Conservation (phyloP, 2,888 invertebrate species). For the Platycnemis pennipes region DNA sequence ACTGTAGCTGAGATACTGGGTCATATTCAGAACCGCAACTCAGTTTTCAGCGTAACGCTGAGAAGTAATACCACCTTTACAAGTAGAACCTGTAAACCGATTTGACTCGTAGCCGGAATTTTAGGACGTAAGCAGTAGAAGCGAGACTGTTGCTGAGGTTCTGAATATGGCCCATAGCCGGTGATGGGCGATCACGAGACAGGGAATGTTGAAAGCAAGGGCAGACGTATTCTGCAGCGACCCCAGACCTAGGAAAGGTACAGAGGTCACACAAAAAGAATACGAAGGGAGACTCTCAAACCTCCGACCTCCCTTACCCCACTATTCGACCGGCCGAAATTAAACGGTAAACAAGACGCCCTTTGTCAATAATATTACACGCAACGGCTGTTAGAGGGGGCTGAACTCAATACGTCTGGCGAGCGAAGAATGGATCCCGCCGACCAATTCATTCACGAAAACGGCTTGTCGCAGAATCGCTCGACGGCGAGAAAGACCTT, state of each 20-base stretch:
- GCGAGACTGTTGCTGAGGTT: too few relatives aligned
- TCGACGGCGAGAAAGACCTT: background rate
- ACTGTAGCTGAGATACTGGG: too few relatives aligned
- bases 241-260: background rate
- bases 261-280: background rate
- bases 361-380: background rate
- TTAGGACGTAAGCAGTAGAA: too few relatives aligned
- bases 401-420: background rate
- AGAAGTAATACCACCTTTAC: too few relatives aligned
- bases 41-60: too few relatives aligned
- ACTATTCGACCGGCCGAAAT: background rate
- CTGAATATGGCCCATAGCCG: too few relatives aligned
- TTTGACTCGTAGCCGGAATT: too few relatives aligned
- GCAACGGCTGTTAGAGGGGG: background rate
- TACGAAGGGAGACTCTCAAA: background rate
- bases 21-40: too few relatives aligned
- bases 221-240: too few relatives aligned
- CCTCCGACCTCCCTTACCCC: background rate
- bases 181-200: conserved; percentile 7
- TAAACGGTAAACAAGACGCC: background rate
- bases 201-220: background rate
- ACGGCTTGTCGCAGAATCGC: background rate
- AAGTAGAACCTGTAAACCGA: too few relatives aligned
- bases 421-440: background rate
- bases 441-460: background rate